phyloP scores from a whole-genome alignment of 1,140 invertebrate species.

The Geopemphigus sp. region DNA sequence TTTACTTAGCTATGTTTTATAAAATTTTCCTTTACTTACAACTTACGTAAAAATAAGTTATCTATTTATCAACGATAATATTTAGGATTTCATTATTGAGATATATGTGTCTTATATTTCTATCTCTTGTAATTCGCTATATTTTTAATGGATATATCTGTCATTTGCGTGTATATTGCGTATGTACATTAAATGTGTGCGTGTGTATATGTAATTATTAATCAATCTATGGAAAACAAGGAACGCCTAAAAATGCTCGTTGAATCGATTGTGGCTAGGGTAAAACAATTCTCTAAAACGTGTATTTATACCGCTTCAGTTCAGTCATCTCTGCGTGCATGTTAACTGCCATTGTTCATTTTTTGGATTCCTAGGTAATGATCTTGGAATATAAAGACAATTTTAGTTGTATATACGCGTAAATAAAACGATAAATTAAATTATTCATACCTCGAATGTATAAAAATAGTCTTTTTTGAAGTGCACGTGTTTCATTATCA shows the following conservation, averaged over 20 bases:
- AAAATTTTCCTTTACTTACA: too few relatives aligned
- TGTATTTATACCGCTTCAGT: constrained; percentile 39
- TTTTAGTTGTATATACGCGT: not conserved
- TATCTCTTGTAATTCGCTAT: not conserved
- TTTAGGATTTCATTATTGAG: too few relatives aligned
- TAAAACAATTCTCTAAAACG: constrained; percentile 32
- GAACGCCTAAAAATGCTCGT: constrained; percentile 47
- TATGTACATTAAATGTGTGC: not conserved
- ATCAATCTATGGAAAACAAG: constrained; percentile 34
- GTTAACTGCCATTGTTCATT: not conserved
- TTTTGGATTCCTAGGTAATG: not conserved
- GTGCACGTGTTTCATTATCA: not conserved
- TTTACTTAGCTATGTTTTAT: too few relatives aligned
- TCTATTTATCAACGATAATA: too few relatives aligned
- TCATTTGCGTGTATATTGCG: not conserved
- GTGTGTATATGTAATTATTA: constrained; percentile 10
- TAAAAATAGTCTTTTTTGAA: not conserved
- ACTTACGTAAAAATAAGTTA: too few relatives aligned
- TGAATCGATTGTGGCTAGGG: constrained; percentile 18
- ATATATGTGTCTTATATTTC: too few relatives aligned
- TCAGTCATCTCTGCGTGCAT: not conserved
- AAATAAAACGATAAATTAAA: not conserved
- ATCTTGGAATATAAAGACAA: not conserved
- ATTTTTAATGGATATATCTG: not conserved
- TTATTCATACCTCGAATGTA: not conserved